Conservation (phyloP, 2,888 invertebrate genomes). For the Drosophila emarginata region DNA sequence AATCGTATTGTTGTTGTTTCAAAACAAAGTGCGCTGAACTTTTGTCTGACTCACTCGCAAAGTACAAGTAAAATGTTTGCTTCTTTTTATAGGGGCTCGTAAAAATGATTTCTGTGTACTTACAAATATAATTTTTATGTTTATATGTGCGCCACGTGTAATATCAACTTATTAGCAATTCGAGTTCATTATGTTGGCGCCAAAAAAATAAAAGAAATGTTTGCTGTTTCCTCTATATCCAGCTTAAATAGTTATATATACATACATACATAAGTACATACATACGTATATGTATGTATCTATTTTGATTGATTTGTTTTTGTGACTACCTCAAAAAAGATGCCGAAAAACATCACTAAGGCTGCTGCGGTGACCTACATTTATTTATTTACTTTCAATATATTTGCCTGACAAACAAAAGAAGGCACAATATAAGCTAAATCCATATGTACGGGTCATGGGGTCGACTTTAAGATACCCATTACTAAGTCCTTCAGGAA, state of each 20-base stretch:
- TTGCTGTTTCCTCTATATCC: conserved; percentile 1
- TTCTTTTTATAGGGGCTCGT: conserved; percentile 48
- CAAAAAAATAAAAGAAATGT: background rate
- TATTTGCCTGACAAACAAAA: conserved; percentile 33
- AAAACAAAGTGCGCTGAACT: conserved; percentile 53
- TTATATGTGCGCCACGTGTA: conserved; percentile 52
- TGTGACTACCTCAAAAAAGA: conserved; percentile 6
- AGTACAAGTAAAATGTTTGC: conserved; percentile 37
- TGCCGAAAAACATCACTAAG: conserved; percentile 2
- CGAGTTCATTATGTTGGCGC: conserved; percentile 11
- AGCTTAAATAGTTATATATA: background rate
- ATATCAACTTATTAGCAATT: conserved; percentile 25
- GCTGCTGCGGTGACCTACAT: conserved; percentile 62
- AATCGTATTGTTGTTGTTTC: background rate
- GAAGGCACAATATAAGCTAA: conserved; percentile 41
- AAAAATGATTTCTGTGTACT: conserved; percentile 16
- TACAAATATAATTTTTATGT: conserved; percentile 13
- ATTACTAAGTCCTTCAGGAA: background rate
- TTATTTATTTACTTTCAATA: conserved; percentile 65
- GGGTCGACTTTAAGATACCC: background rate
- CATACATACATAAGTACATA: no score
- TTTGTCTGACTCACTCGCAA: conserved; percentile 43
- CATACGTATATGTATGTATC: background rate
- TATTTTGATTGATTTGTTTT: conserved; percentile 65
- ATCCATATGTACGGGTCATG: background rate